Base-by-base conservation (phyloP, 2,888 invertebrate species). In the Cephus nigrinus region DNA sequence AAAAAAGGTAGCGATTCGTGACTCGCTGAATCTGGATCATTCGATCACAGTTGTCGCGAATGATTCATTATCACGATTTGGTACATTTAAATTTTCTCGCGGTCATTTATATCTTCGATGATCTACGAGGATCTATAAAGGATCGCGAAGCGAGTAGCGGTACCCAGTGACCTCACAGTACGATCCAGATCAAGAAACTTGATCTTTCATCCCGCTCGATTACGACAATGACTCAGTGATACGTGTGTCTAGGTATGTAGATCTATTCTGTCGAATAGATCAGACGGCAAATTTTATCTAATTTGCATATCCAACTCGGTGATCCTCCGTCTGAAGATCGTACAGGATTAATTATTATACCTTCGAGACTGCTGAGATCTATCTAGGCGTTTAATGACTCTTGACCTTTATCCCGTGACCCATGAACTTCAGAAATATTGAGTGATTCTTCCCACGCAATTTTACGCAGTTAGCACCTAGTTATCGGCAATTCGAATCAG, bases 101-200 rank as follows among this genome's bases (percentile, higher is more conserved):
- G 55, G 9, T 23, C 23, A 9, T 55, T 23, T 55, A 23, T 55
- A 9, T 55, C 55, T 55, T 5, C 9, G 55, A 55, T 9, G 23
- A 55, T 55, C 23, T 55, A 55, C 55, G 55, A 55, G 9, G 55
- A 55, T 55, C 23, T 55, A 55, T 55, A 9, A 55, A 55, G 77
- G 69, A 77, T 75, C 77, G 74, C 75, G 74, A 76, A 74, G 73
- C 77, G 12, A 31, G 40, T 75, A 75, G 75, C 77, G 75, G 69
- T 74, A 77, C 69, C 40, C 30, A 74, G 55, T 75, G 74, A 69
- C 33, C 77, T 35, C 69, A 68, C 35, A 40, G 12, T 55, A 76
- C 23, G 55, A 55, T 55, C 55, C 55, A 55, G 23, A 55, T 55
- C 55, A 55, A 55, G 23, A 55, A 55, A 55, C 55, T 55, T 55